Base-by-base conservation (phyloP, 2,113 vertebrate genomes). In the Irena cyanogastra region DNA sequence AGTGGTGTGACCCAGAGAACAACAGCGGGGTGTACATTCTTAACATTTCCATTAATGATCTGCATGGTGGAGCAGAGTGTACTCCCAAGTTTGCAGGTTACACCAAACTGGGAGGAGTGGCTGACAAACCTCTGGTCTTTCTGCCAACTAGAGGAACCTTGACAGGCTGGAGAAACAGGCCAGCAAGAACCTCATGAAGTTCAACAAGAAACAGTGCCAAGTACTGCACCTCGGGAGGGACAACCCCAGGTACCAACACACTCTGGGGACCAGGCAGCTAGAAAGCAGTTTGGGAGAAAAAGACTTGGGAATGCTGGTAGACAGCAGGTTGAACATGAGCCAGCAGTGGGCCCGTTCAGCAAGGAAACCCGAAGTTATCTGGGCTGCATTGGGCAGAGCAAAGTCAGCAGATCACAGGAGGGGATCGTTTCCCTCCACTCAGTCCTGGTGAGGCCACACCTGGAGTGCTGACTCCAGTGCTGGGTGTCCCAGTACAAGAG, bases 21-120 rank as follows among this genome's bases (percentile, higher is more conserved):
- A 41, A 8, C 8, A n/a, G 30, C 1, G 1, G 23, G 23, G 7
- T 1, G 1, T 11, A 57, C 47, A 13, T 41, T 64, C 59, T 30
- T 30, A 31, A 42, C 30, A 50, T 24, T 50, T 42, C 31, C 35
- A 27, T 59, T 9, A 22, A 11, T 44, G 35, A 37, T 31, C 37
- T 50, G 61, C 21, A 11, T 26, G 26, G 31, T 59, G 37, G 44
- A 76, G 71, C 71, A 50, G 44, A 76, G 16, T 12, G 37, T 18
- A 37, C 61, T 35, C 61, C 50, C 44, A 50, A 31, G 31, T 66
- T 59, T 59, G 71, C 37, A 66, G 44, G 26, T 66, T 20, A 31
- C 52, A 50, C 52, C 44, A 57, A 42, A 66, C 31, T 59, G 21
- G 35, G 44, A 76, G 61, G 26, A 37, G 7, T 31, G 44, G 13